These are phyloP conservation scores for Nipponacmea schrenckii DNA, from an alignment of 2,888 invertebrate genomes.

Conservation along the genomic window DNA sequence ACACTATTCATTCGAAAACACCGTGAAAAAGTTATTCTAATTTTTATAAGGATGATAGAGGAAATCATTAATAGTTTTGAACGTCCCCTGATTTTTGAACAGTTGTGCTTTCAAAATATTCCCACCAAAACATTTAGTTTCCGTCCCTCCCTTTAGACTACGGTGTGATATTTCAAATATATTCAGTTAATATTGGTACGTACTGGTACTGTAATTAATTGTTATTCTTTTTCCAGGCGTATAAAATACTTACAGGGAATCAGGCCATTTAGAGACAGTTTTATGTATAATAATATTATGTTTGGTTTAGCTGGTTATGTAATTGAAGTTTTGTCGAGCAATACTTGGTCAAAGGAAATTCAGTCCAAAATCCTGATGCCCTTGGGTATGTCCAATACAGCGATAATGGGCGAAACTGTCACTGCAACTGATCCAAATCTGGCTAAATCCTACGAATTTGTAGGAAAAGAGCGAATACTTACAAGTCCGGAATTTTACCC, in stretches of 20 bases:
- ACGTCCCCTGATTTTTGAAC: no score
- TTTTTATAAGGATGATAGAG: no score
- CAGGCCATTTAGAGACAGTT: slow-evolving; percentile 15
- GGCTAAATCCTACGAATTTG: slow-evolving; percentile 16
- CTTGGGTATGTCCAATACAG: slow-evolving; percentile 15
- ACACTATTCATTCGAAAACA: no score
- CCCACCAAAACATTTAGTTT: no score
- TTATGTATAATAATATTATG: slow-evolving; percentile 25
- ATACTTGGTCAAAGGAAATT: slow-evolving; percentile 18
- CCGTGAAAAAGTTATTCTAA: no score
- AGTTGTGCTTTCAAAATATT: no score
- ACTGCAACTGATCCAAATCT: slow-evolving; percentile 4
- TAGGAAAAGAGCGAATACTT: neutral
- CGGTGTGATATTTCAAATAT: no score
- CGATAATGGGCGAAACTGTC: slow-evolving; percentile 11
- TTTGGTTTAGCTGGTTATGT: slow-evolving; percentile 13
- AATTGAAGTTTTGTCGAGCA: neutral
- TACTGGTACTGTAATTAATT: no score
- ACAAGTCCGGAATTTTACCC: no score
- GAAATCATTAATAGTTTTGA: no score
- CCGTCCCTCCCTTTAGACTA: no score
- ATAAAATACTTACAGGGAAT: neutral
- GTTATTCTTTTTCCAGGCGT: neutral
- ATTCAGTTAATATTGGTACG: no score
- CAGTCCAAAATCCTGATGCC: slow-evolving; percentile 16